Percentiles rank a stretch among this genome's conserved stretches.
phyloP scores from a whole-genome alignment of 1,140 invertebrate genomes.

The Saxidomus purpurata region DNA sequence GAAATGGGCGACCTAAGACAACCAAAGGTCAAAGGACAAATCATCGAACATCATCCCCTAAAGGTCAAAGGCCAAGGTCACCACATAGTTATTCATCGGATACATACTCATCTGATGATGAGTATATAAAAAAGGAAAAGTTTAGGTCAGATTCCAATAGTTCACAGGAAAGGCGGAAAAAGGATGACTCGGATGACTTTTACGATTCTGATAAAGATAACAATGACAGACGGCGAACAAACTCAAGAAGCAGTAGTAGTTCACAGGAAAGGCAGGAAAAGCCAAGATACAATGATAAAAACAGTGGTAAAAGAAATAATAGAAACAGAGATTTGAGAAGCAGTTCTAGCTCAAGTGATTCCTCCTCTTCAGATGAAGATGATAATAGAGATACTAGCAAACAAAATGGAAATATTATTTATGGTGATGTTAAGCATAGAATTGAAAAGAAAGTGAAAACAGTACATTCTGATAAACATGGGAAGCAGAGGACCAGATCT shows the following conservation, averaged over 20 bases:
- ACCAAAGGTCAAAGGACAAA: slow-evolving; percentile 1
- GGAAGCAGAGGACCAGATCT: slow-evolving; percentile 35
- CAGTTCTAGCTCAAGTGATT: slow-evolving; percentile 20
- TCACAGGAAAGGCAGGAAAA: too few species aligned
- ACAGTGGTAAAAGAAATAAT: background rate
- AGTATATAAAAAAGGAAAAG: slow-evolving; percentile 52
- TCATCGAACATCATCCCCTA: slow-evolving; percentile 24
- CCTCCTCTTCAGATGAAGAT: slow-evolving; percentile 18
- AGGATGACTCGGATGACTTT: slow-evolving; percentile 34
- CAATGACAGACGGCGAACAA: background rate
- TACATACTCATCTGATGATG: slow-evolving; percentile 56
- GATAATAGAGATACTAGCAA: background rate
- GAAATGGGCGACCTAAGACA: slow-evolving; percentile 38
- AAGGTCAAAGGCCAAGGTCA: slow-evolving; percentile 65
- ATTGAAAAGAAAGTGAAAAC: slow-evolving; percentile 4
- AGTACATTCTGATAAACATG: slow-evolving; percentile 18
- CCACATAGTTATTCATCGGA: slow-evolving; percentile 58
- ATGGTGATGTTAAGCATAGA: background rate
- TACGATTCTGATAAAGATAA: slow-evolving; percentile 50
- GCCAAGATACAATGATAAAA: background rate
- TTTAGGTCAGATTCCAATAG: slow-evolving; percentile 40
- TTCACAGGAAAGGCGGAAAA: slow-evolving; percentile 1
- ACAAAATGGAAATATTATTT: slow-evolving; percentile 26
- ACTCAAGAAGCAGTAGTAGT: background rate
- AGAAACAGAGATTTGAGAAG: background rate